A percentile compares a stretch with the other conserved stretches of the same genome.
phyloP scores from a whole-genome alignment of 2,888 invertebrate species.

The Trissolcus japonicus region DNA sequence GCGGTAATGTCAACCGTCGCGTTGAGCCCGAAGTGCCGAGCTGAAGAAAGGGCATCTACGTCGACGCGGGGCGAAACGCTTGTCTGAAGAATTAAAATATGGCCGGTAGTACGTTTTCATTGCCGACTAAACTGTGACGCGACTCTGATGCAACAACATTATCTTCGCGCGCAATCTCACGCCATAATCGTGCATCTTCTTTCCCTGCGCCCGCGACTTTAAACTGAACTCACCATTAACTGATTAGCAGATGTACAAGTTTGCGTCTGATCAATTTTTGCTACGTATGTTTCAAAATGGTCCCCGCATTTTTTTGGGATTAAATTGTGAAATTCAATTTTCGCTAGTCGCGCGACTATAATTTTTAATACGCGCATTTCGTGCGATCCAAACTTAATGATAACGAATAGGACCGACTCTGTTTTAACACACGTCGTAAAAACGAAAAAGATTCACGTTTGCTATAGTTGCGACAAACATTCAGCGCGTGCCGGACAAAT shows the following conservation, averaged over 20 bases:
- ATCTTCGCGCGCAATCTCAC: constrained; percentile 65
- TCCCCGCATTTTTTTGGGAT: background rate
- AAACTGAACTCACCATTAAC: constrained; percentile 27
- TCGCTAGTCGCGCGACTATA: constrained; percentile 4
- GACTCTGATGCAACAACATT: constrained; percentile 73
- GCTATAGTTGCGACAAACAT: constrained; percentile 12
- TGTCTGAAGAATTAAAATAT: constrained; percentile 76
- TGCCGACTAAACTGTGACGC: constrained; percentile 72
- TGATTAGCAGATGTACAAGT: constrained; percentile 10
- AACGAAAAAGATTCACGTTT: background rate
- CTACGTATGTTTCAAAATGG: background rate
- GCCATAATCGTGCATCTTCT: constrained; percentile 54
- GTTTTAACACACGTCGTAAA: constrained; percentile 11
- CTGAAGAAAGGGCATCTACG: constrained; percentile 65
- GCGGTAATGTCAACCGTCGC: constrained; percentile 69
- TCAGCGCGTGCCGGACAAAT: constrained; percentile 18
- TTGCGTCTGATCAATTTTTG: constrained; percentile 2
- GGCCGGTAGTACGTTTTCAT: constrained; percentile 75
- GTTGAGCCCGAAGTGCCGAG: constrained; percentile 61
- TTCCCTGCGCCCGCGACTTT: constrained; percentile 7
- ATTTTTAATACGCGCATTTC: constrained; percentile 22
- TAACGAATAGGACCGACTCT: constrained; percentile 26
- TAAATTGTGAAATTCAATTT: constrained; percentile 3
- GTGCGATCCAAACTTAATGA: constrained; percentile 34
- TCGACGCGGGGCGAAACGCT: constrained; percentile 62